These are phyloP conservation scores for Phocoena sinus DNA, from an alignment of 2,113 vertebrate species.

Conservation along the genomic window DNA sequence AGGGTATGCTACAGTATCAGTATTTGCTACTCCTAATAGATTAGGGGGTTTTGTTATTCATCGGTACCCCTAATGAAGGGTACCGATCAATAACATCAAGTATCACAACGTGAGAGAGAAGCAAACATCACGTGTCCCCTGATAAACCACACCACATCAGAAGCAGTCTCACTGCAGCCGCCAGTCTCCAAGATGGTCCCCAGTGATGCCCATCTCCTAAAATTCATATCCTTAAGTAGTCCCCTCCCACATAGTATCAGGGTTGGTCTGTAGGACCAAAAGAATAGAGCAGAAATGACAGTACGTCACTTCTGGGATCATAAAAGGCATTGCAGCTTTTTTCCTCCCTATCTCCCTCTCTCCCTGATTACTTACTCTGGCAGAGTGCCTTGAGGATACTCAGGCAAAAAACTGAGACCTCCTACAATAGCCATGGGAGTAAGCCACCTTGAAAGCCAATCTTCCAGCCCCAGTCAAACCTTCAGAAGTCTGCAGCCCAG, in stretches of 20 bases:
- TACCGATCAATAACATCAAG: not conserved
- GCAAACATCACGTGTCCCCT: not conserved
- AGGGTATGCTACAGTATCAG: not conserved
- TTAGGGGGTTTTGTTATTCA: not conserved
- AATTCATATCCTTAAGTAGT: not conserved
- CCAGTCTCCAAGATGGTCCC: not conserved
- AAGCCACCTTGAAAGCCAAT: not conserved
- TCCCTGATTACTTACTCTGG: not conserved
- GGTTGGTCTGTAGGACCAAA: not conserved
- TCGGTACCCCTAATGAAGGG: not conserved
- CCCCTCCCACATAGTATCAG: not conserved
- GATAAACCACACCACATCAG: not conserved
- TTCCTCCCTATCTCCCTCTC: not conserved
- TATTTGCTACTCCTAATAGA: not conserved
- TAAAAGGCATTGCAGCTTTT: not conserved
- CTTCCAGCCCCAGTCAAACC: not conserved
- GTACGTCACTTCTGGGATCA: not conserved
- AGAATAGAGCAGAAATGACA: not conserved
- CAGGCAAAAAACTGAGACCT: not conserved
- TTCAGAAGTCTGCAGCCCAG: not conserved
- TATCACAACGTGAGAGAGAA: not conserved
- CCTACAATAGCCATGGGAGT: not conserved
- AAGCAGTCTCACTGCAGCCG: not conserved
- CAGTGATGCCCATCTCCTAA: not conserved
- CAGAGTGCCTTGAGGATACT: not conserved